Base-by-base conservation (phyloP, 2,797 vertebrate genomes). In the Novumbra hubbsi region DNA sequence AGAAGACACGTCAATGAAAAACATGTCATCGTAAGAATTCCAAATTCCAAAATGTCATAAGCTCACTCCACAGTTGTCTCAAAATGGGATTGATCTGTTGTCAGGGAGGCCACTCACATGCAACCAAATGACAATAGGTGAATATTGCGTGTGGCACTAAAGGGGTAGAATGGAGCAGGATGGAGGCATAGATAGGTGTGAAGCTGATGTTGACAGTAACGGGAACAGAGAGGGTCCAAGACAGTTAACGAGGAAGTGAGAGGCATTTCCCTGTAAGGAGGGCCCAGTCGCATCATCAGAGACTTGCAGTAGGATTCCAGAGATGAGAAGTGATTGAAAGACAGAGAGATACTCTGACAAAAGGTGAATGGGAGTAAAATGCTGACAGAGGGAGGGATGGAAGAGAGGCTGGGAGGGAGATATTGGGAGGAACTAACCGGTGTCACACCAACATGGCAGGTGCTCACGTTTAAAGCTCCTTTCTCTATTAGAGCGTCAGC, bases 391-490 rank as follows among this genome's bases (percentile, higher is more conserved):
- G 71, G 67, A n/a, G 64, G 49, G 52, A 38, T 24, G 49, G 57
- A 38, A 32, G 68, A 64, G 71, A 15, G 65, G 24, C 21, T 71
- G 74, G 71, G 41, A 76, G 73, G n/a, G 45, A 45, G 21, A 28
- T n/a, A 19, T 41, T 78, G 21, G 17, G 38, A 72, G 76, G 73
- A 76, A 80, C 80, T 83, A 82, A 85, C 84, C 84, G 79, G 83
- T 82, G 80, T 65, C 76, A 79, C 73, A 81, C 81, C 86, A 75
- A 82, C 77, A 71, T 81, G 83, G 80, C 81, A 85, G 81, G 88
- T 80, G 80, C 78, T 88, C 84, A 86, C 82, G 86, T 90, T 85
- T 89, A 78, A 84, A 91, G 75, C 82, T 77, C 62, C 79, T 87
- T 79, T 85, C 85, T 88, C 70, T 67, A 32, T 75, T 72, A 52